phyloP scores from a whole-genome alignment of 2,113 vertebrate genomes.

The Desmodus rotundus region DNA sequence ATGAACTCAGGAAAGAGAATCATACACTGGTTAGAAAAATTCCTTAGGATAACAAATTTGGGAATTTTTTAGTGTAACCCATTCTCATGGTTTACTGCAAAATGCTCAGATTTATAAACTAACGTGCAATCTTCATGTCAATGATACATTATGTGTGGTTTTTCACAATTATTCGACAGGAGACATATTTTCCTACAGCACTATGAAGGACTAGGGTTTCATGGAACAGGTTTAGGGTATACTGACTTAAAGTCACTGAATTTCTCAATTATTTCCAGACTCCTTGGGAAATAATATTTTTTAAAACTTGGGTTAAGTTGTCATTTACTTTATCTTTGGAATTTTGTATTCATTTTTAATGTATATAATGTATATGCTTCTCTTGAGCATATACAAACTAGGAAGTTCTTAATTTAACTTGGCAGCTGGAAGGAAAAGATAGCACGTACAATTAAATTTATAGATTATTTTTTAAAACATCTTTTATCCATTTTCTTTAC shows the following conservation, averaged over 20 bases:
- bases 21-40: neutral
- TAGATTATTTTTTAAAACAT: conserved; percentile 9
- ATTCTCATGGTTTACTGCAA: neutral
- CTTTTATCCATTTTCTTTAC: conserved; percentile 16
- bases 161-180: neutral
- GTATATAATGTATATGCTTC: too few relatives aligned
- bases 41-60: neutral
- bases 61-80: neutral
- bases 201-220: neutral
- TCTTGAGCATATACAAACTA: conserved; percentile 2
- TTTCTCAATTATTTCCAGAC: conserved; percentile 13
- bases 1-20: neutral
- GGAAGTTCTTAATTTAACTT: conserved; percentile 23
- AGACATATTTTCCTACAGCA: neutral
- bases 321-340: conserved; percentile 31
- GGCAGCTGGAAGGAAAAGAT: neutral
- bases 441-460: conserved; percentile 18
- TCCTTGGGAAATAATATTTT: neutral
- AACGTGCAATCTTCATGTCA: neutral
- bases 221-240: neutral
- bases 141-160: neutral
- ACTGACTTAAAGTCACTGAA: neutral
- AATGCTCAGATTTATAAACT: neutral
- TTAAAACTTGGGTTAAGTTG: neutral
- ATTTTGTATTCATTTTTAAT: conserved; percentile 50